These are phyloP conservation scores for Colletes gigas DNA, from an alignment of 1,140 invertebrate genomes.

Conservation along the genomic window DNA sequence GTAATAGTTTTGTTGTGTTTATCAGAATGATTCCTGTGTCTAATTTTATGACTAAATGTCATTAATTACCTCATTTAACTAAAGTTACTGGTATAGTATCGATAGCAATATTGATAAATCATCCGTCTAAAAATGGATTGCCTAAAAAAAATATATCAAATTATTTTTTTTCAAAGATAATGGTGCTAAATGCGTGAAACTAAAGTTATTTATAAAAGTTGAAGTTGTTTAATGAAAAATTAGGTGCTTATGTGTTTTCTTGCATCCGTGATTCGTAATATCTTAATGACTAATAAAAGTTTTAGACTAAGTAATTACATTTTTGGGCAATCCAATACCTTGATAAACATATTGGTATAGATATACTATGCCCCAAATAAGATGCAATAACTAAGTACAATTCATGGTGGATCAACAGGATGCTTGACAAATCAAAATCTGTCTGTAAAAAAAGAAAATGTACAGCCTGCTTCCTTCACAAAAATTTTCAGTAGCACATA, in stretches of 20 bases:
- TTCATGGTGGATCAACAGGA: conserved; percentile 66
- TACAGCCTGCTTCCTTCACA: conserved; percentile 58
- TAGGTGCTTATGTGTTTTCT: conserved; percentile 74
- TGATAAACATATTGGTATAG: conserved; percentile 51
- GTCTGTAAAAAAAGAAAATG: conserved; percentile 58
- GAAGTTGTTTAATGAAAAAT: conserved; percentile 63
- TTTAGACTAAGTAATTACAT: conserved; percentile 54
- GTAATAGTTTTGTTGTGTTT: conserved; percentile 64
- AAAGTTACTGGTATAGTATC: conserved; percentile 76
- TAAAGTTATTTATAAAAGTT: conserved; percentile 75
- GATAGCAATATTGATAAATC: conserved; percentile 70
- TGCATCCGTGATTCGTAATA: conserved; percentile 64
- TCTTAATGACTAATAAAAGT: conserved; percentile 55
- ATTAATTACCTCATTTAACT: conserved; percentile 77
- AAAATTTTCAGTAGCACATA: conserved; percentile 62
- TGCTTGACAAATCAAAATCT: conserved; percentile 71
- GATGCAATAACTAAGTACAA: conserved; percentile 76
- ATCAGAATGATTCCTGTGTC: conserved; percentile 57
- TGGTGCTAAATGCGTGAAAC: conserved; percentile 76
- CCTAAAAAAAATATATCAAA: conserved; percentile 72
- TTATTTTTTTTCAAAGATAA: conserved; percentile 73
- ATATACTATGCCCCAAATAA: conserved; percentile 59
- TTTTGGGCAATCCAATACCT: conserved; percentile 74
- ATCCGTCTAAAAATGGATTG: conserved; percentile 77
- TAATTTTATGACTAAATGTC: conserved; percentile 72